Evolutionary conservation across 2,888 invertebrate genomes (phyloP).

Genomic region (Drosophila meridionalis): DNA sequence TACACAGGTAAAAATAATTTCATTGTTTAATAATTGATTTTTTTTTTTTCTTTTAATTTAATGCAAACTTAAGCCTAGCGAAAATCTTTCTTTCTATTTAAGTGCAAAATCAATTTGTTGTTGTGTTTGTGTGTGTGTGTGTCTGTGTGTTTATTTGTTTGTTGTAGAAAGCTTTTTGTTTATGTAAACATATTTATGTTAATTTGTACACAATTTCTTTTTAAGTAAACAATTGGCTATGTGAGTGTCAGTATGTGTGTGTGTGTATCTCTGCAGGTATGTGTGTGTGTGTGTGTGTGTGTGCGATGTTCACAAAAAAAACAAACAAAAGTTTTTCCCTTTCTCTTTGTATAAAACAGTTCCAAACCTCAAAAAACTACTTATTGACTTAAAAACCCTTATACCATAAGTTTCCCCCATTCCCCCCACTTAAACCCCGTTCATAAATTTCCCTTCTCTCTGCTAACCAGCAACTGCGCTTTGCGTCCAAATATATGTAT

Average conservation of each 20-base stretch:
- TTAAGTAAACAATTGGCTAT: slow-evolving; percentile 79
- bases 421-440: background rate
- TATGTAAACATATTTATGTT: slow-evolving; percentile 62
- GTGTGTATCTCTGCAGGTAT: slow-evolving; percentile 16
- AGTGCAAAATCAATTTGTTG: slow-evolving; percentile 63
- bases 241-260: slow-evolving; percentile 53
- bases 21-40: slow-evolving; percentile 75
- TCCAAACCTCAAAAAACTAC: slow-evolving; percentile 63
- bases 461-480: slow-evolving; percentile 65
- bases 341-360: slow-evolving; percentile 29
- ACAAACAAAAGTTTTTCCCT: slow-evolving; percentile 27
- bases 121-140: slow-evolving; percentile 23
- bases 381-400: slow-evolving; percentile 50
- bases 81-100: slow-evolving; percentile 56
- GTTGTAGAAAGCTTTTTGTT: slow-evolving; percentile 65
- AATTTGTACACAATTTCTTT: slow-evolving; percentile 76
- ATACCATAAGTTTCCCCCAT: slow-evolving; percentile 29
- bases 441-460: background rate
- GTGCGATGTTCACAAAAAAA: slow-evolving; percentile 21
- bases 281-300: slow-evolving; percentile 38
- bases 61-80: slow-evolving; percentile 69
- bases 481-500: slow-evolving; percentile 70
- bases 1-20: slow-evolving; percentile 81
- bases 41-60: slow-evolving; percentile 41
- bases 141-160: slow-evolving; percentile 16